These are phyloP conservation scores for Drosophila parabipectinata DNA, from an alignment of 1,140 invertebrate species.

Conservation along the genomic window DNA sequence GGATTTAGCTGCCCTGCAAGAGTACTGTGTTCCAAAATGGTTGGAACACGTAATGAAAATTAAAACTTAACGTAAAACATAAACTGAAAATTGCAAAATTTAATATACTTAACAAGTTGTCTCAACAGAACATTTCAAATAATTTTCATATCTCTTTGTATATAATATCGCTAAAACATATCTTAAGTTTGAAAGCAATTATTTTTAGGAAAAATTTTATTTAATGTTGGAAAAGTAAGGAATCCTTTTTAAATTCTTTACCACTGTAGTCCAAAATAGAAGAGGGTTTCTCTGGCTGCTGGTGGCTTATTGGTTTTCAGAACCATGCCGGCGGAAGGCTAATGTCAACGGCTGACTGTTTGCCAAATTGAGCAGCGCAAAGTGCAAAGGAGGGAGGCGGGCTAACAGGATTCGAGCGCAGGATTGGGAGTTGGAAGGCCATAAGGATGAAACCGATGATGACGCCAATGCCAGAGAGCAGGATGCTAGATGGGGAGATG, in stretches of 20 bases:
- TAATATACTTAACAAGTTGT: no score
- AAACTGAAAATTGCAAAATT: no score
- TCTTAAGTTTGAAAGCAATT: no score
- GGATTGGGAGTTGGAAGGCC: constrained; percentile 46
- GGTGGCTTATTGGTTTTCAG: constrained; percentile 80
- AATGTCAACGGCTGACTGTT: constrained; percentile 80
- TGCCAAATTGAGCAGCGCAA: constrained; percentile 81
- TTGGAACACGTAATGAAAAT: no score
- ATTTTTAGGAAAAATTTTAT: no score
- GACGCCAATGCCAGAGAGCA: constrained; percentile 10
- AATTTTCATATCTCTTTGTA: no score
- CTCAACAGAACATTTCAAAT: no score
- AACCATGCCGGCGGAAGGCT: constrained; percentile 70
- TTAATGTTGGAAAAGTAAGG: no score
- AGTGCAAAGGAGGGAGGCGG: constrained; percentile 61
- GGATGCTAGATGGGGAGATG: background rate
- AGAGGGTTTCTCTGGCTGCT: constrained; percentile 52
- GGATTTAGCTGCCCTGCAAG: constrained; percentile 56
- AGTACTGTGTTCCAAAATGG: constrained; percentile 12
- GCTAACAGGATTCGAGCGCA: constrained; percentile 33
- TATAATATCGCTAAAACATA: background rate
- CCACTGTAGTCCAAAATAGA: constrained; percentile 31
- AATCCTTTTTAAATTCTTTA: no score
- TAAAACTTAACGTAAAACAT: no score
- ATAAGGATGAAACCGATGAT: constrained; percentile 11